Evolutionary conservation across 1,140 invertebrate species (phyloP).

Genomic region (Xylocopa sonorina): DNA sequence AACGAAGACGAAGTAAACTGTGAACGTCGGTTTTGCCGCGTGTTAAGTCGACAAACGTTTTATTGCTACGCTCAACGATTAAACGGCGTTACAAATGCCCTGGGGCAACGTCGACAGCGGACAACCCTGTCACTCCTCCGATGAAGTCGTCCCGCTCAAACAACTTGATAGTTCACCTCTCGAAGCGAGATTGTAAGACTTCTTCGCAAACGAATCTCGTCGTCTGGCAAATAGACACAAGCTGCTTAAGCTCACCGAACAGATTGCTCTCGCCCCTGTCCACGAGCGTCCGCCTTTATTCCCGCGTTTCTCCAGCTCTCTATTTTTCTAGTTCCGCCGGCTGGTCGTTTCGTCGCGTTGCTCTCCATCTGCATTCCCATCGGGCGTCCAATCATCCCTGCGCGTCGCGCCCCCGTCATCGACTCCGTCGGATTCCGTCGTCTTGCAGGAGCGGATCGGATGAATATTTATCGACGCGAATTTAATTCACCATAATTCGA

Average conservation of each 20-base stretch:
- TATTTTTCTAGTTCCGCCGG: neutral
- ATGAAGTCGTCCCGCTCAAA: conserved; percentile 34
- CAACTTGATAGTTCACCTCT: conserved; percentile 43
- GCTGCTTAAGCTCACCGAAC: conserved; percentile 40
- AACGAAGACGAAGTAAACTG: neutral
- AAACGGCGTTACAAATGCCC: neutral
- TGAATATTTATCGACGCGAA: neutral
- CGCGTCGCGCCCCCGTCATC: no score
- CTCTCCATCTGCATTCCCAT: no score
- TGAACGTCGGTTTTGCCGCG: neutral
- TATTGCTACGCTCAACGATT: conserved; percentile 13
- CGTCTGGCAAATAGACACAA: conserved; percentile 45
- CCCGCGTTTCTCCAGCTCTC: neutral
- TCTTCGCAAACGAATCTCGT: conserved; percentile 45
- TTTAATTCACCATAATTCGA: neutral
- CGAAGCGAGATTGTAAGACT: conserved; percentile 43
- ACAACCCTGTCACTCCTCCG: conserved; percentile 14
- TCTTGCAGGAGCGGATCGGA: neutral
- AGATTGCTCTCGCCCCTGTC: conserved; percentile 30
- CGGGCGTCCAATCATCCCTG: no score
- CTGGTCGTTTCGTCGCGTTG: neutral
- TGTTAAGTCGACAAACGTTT: neutral
- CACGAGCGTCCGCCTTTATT: conserved; percentile 22
- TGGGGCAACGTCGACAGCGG: neutral
- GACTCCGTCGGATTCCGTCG: neutral